Percentiles rank a stretch among this genome's conserved stretches.
These are phyloP conservation scores for Pogonocichla stellata DNA, from an alignment of 2,113 vertebrate genomes.

Conservation along the genomic window DNA sequence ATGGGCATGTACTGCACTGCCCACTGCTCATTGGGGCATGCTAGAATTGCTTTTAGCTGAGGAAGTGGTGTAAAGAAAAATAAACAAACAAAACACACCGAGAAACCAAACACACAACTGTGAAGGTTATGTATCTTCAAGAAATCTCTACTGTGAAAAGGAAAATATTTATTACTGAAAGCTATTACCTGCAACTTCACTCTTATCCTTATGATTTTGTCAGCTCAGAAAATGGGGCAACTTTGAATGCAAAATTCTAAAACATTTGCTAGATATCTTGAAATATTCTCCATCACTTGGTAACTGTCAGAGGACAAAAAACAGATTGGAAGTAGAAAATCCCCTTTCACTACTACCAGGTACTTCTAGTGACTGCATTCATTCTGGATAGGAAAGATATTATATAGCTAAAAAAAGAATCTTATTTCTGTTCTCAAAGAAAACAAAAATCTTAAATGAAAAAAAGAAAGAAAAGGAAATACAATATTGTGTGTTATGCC, in stretches of 20 bases:
- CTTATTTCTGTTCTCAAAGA: neutral
- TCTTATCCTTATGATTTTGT: neutral
- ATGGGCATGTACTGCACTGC: neutral
- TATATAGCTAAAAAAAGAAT: neutral
- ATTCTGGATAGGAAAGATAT: neutral
- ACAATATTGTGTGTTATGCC: neutral
- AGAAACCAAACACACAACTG: neutral
- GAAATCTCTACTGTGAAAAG: neutral
- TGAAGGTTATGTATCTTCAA: neutral
- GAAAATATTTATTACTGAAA: neutral
- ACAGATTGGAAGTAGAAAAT: neutral
- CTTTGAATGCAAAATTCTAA: neutral
- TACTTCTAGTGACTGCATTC: neutral
- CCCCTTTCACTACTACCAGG: neutral
- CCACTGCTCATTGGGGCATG: fast-evolving
- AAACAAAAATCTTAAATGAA: neutral
- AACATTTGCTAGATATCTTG: neutral
- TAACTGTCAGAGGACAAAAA: neutral
- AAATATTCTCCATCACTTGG: neutral
- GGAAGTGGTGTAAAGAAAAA: no score
- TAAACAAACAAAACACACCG: fast-evolving
- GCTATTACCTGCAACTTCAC: neutral
- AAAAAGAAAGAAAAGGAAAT: no score
- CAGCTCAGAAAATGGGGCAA: neutral
- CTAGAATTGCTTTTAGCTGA: neutral